These are phyloP conservation scores for Hymenochirus boettgeri DNA, from an alignment of 2,113 vertebrate genomes.

Conservation along the genomic window DNA sequence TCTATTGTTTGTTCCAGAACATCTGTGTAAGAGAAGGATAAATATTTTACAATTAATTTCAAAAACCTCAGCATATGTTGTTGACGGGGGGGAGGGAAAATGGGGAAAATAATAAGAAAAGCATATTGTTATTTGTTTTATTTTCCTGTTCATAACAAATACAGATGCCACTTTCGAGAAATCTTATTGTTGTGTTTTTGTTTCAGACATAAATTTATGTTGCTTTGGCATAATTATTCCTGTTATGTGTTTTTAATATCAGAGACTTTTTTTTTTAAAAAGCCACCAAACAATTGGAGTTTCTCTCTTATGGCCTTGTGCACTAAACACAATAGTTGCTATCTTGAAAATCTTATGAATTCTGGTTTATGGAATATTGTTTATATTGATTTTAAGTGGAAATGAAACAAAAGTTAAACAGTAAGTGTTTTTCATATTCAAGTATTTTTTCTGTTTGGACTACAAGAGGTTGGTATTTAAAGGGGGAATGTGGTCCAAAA, in stretches of 20 bases:
- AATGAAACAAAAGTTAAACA: too few species aligned
- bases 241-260: neutral
- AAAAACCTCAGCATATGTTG: neutral
- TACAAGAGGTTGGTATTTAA: too few species aligned
- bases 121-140: constrained; percentile 6
- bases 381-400: too few species aligned
- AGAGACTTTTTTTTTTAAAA: neutral
- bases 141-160: neutral
- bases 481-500: too few species aligned
- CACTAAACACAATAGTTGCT: too few species aligned
- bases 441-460: too few species aligned
- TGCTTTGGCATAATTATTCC: constrained; percentile 25
- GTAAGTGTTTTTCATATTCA: too few species aligned
- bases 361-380: too few species aligned
- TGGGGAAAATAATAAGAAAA: neutral
- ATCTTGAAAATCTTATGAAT: too few species aligned
- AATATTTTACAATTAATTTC: neutral
- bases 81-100: too few species aligned
- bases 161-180: constrained; percentile 7
- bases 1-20: constrained; percentile 15
- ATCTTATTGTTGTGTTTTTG: constrained; percentile 9
- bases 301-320: constrained; percentile 9
- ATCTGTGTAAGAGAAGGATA: constrained; percentile 6
- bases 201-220: constrained; percentile 17
- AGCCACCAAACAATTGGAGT: constrained; percentile 2